phyloP scores from a whole-genome alignment of 2,113 vertebrate species.

The Myiopsitta monachus region DNA sequence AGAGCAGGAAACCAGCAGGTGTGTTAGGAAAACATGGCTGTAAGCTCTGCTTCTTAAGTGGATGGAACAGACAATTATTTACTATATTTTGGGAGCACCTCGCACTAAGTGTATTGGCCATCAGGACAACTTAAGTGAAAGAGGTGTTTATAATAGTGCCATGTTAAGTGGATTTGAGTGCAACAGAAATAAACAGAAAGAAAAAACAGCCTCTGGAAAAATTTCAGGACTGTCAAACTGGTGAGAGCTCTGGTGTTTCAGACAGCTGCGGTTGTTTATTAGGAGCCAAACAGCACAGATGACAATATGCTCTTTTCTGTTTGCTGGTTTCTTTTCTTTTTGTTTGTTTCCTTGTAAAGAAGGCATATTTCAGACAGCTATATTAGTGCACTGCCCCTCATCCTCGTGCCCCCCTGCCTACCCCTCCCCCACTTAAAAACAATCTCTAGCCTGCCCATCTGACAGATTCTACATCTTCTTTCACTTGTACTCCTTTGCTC shows the following conservation, averaged over 20 bases:
- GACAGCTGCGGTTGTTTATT: not conserved
- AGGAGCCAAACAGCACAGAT: not conserved
- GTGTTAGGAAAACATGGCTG: not conserved
- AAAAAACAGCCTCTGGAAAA: not conserved
- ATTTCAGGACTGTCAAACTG: not conserved
- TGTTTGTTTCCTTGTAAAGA: not conserved
- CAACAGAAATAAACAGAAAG: slow-evolving; percentile 21
- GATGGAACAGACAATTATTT: not conserved
- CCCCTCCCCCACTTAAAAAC: not conserved
- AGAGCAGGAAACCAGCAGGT: not conserved
- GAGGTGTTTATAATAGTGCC: not conserved
- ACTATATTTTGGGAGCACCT: not conserved
- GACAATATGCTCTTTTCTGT: not conserved
- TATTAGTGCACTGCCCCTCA: not conserved
- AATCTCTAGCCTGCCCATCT: not conserved
- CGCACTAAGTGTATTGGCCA: not conserved
- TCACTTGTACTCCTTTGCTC: not conserved
- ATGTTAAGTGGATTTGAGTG: not conserved
- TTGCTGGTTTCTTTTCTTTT: not conserved
- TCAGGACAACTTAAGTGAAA: not conserved
- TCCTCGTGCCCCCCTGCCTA: not conserved
- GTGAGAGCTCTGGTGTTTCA: not conserved
- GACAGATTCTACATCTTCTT: not conserved
- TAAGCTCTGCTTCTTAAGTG: not conserved
- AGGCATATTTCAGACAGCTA: not conserved